These are phyloP conservation scores for Tetraneura akinire DNA, from an alignment of 1,140 invertebrate genomes.

Conservation along the genomic window DNA sequence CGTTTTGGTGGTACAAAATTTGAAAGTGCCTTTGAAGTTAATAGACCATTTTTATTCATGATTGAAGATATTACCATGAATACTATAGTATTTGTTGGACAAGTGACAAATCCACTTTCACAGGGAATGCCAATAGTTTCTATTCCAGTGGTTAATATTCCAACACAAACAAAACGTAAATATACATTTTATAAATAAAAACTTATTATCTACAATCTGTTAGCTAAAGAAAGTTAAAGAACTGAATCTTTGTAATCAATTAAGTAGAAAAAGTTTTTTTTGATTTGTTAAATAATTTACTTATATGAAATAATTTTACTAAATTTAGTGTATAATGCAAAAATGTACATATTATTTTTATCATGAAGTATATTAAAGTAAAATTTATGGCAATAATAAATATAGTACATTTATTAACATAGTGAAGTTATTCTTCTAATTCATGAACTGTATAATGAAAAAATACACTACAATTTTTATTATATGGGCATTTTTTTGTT, in stretches of 20 bases:
- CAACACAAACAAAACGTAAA: neutral
- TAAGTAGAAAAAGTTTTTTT: neutral
- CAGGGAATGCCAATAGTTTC: neutral
- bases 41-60: slow-evolving; percentile 78
- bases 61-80: slow-evolving; percentile 73
- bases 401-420: too few species aligned
- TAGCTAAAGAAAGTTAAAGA: neutral
- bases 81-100: slow-evolving; percentile 73
- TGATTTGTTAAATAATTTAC: neutral
- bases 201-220: neutral
- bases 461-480: too few species aligned
- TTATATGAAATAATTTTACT: too few species aligned
- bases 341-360: too few species aligned
- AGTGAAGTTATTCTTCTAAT: too few species aligned
- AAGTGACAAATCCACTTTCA: slow-evolving; percentile 66
- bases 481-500: too few species aligned
- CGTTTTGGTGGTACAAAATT: slow-evolving; percentile 66
- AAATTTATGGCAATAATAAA: too few species aligned
- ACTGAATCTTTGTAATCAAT: neutral
- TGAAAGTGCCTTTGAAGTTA: slow-evolving; percentile 65
- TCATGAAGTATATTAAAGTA: too few species aligned
- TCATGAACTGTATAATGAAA: too few species aligned
- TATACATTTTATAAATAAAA: neutral
- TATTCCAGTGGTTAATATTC: slow-evolving; percentile 5
- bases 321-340: too few species aligned